phyloP scores from a whole-genome alignment of 2,113 vertebrate genomes.

The Elaphurus davidianus region DNA sequence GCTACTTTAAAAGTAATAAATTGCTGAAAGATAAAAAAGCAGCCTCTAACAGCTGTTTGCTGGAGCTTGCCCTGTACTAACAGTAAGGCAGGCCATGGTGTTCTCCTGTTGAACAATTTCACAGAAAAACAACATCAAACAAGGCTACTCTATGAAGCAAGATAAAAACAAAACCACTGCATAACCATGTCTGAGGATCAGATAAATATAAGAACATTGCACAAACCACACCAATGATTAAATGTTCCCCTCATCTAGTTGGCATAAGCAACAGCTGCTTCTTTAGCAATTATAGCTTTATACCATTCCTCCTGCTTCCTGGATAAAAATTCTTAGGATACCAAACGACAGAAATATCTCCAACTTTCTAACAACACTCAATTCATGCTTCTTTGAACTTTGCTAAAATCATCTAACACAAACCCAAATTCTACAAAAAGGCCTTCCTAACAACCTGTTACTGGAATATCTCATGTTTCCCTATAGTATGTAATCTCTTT shows the following conservation, averaged over 20 bases:
- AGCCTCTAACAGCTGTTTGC: background rate
- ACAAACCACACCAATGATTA: background rate
- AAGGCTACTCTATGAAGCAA: slow-evolving; percentile 1
- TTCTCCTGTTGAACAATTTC: background rate
- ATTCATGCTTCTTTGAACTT: background rate
- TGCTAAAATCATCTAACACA: background rate
- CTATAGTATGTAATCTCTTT: background rate
- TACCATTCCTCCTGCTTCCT: background rate
- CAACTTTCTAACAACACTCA: background rate
- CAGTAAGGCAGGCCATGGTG: background rate
- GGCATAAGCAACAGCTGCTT: background rate
- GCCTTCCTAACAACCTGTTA: background rate
- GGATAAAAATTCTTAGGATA: background rate
- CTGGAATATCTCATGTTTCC: background rate
- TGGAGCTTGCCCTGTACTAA: background rate
- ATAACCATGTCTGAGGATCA: background rate
- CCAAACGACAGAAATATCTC: background rate
- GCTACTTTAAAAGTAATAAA: slow-evolving; percentile 20
- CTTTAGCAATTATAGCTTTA: background rate
- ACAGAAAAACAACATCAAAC: background rate
- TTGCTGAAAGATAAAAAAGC: background rate
- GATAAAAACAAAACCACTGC: background rate
- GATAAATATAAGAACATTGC: background rate
- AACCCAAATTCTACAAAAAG: background rate
- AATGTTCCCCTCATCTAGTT: background rate